phyloP scores from a whole-genome alignment of 2,113 vertebrate genomes.

The Labrus mixtus region DNA sequence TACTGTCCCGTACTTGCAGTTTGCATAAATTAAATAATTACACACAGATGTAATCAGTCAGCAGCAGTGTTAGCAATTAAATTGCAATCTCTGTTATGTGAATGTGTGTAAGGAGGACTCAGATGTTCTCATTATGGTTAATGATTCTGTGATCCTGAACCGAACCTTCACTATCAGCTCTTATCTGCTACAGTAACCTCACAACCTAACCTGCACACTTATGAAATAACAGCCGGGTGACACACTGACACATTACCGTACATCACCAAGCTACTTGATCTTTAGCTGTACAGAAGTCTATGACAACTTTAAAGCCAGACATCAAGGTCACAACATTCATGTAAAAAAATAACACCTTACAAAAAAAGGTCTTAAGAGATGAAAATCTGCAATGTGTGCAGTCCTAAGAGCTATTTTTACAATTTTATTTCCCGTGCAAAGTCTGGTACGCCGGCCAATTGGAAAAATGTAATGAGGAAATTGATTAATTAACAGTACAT shows the following conservation, averaged over 20 bases:
- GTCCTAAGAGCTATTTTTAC: too few species aligned
- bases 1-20: background rate
- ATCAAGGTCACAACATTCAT: too few species aligned
- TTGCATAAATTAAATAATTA: constrained; percentile 38
- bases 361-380: too few species aligned
- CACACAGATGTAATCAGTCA: constrained; percentile 18
- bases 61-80: constrained; percentile 11
- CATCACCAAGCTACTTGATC: constrained; percentile 7
- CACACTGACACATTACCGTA: constrained; percentile 10
- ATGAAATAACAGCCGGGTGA: constrained; percentile 29
- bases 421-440: too few species aligned
- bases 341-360: too few species aligned
- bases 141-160: constrained; percentile 17
- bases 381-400: too few species aligned
- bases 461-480: too few species aligned
- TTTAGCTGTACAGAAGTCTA: background rate
- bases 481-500: too few species aligned
- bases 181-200: background rate
- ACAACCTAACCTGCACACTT: background rate
- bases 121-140: constrained; percentile 5
- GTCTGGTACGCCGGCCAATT: too few species aligned
- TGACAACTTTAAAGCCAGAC: background rate
- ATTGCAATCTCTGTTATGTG: background rate
- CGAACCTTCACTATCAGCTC: constrained; percentile 11
- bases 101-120: background rate